Conservation (phyloP, 2,888 invertebrate species). For the Temnothorax unifasciatus region DNA sequence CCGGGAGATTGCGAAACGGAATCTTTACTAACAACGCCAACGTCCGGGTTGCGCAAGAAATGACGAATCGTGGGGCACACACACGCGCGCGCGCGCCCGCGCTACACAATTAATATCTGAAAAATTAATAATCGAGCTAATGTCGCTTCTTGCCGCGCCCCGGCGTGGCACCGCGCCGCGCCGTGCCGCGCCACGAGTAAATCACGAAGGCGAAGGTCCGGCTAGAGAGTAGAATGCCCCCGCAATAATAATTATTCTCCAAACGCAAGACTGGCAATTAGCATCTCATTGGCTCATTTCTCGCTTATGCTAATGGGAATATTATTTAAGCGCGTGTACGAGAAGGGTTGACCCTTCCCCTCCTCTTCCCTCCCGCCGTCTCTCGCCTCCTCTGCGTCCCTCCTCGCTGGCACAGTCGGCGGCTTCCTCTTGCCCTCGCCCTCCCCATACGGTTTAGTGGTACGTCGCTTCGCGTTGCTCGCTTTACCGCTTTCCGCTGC, state of each 20-base stretch:
- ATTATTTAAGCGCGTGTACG: constrained; percentile 80
- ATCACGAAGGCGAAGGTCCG: constrained; percentile 48
- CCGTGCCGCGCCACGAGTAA: constrained; percentile 44
- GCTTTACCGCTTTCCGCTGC: constrained; percentile 73
- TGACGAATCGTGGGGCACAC: background rate
- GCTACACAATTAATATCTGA: constrained; percentile 30
- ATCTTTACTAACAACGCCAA: constrained; percentile 3
- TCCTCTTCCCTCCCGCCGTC: constrained; percentile 38
- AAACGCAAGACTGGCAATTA: constrained; percentile 83
- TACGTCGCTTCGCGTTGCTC: constrained; percentile 63
- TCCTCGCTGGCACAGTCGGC: background rate
- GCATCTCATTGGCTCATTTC: constrained; percentile 85
- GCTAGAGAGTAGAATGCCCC: constrained; percentile 55
- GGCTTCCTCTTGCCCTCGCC: constrained; percentile 18
- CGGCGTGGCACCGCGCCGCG: constrained; percentile 2
- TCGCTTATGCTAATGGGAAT: constrained; percentile 82
- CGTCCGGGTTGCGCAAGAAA: constrained; percentile 15
- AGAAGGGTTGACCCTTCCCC: constrained; percentile 68
- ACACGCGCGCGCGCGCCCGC: background rate
- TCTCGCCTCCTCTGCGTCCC: background rate
- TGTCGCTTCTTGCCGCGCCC: constrained; percentile 15
- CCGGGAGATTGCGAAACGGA: constrained; percentile 18
- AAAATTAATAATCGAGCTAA: constrained; percentile 40
- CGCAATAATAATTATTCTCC: constrained; percentile 81
- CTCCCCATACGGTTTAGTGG: constrained; percentile 37